Evolutionary conservation across 2,113 vertebrate genomes (phyloP).

Genomic region (Oreochromis spilurus): DNA sequence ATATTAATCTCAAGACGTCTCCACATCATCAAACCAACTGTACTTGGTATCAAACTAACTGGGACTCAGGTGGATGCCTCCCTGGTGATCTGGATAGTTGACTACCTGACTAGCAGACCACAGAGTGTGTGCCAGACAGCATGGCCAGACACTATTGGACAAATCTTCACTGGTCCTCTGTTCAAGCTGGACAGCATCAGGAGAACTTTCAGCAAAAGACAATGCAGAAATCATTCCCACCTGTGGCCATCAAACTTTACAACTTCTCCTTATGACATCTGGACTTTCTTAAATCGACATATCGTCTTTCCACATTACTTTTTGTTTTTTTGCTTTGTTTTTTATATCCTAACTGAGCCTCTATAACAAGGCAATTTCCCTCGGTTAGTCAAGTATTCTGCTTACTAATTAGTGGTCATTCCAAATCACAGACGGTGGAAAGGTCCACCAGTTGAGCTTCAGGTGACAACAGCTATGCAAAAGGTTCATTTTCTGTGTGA

Average conservation of each 20-base stretch:
- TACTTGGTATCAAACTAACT: not conserved
- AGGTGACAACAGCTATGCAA: not conserved
- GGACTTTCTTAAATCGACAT: not conserved
- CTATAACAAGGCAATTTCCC: not conserved
- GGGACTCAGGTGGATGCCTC: not conserved
- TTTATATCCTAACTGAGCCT: not conserved
- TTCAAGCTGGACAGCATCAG: not conserved
- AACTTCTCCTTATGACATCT: not conserved
- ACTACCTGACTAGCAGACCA: not conserved
- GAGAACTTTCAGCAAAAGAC: not conserved
- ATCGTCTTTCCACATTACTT: not conserved
- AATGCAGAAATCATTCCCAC: not conserved
- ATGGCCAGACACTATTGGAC: not conserved
- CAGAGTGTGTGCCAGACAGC: not conserved
- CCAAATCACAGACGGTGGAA: not conserved
- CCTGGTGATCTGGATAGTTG: not conserved
- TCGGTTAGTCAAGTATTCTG: not conserved
- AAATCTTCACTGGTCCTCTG: accelerated
- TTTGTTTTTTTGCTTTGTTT: not conserved
- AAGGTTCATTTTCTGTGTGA: not conserved
- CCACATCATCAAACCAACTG: not conserved
- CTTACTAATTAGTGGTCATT: not conserved
- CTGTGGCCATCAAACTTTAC: not conserved
- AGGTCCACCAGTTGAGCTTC: not conserved
- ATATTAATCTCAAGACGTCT: not conserved